Evolutionary conservation across 2,113 vertebrate species (phyloP).

Genomic region (Indicator indicator): DNA sequence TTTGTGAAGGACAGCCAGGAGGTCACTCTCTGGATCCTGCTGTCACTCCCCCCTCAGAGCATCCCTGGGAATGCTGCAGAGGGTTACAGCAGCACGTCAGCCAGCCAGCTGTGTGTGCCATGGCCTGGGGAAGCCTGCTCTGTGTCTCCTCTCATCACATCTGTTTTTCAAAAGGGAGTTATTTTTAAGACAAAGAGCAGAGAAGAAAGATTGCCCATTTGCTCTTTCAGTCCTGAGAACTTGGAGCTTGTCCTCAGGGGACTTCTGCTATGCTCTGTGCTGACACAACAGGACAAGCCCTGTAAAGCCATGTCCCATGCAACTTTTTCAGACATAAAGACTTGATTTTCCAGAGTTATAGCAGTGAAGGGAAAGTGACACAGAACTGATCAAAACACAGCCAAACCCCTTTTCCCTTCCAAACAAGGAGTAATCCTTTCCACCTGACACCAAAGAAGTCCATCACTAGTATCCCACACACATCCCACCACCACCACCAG

Average conservation of each 20-base stretch:
- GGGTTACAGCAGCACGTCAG: neutral
- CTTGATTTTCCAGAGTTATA: neutral
- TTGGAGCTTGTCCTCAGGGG: neutral
- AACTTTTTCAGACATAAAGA: neutral
- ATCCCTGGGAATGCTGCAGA: neutral
- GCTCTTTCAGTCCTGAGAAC: neutral
- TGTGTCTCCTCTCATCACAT: neutral
- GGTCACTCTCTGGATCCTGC: neutral
- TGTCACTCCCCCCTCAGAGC: neutral
- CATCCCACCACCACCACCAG: neutral
- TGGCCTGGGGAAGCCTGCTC: neutral
- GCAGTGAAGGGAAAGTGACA: neutral
- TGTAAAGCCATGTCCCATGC: neutral
- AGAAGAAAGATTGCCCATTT: neutral
- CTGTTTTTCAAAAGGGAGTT: neutral
- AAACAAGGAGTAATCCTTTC: neutral
- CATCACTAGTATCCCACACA: neutral
- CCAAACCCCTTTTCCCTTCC: neutral
- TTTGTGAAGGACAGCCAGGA: neutral
- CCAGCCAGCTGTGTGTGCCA: neutral
- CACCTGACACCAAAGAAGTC: neutral
- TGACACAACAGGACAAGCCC: neutral
- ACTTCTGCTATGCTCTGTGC: neutral
- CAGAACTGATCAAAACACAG: neutral
- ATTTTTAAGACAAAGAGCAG: slow-evolving; percentile 30